Base-by-base conservation (phyloP, 2,888 invertebrate species). In the Villa cingulata region DNA sequence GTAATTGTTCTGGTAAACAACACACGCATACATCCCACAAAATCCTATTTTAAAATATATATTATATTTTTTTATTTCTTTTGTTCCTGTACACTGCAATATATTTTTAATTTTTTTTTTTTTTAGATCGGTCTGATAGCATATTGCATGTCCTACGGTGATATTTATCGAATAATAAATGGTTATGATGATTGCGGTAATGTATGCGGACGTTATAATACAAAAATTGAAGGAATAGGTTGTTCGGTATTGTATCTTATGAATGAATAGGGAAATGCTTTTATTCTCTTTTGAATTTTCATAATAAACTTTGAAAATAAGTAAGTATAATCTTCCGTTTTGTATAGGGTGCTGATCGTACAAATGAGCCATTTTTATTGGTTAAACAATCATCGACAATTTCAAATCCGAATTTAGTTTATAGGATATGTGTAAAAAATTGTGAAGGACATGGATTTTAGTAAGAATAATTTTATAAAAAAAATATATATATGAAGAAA, bases 101-200 rank as follows among this genome's bases (percentile, higher is more conserved):
- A 37, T 16, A n/a, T n/a, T n/a, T n/a, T 3, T 19, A 9, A 5
- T 49, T 17, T 29, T 50, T 32, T 9, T 40, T 54, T 36, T 43
- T 56, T 53, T 54, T 57, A 50, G 71, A 52, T 67, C 47, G 62
- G 55, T 19, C 57, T 68, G 40, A 55, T 73, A 52, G 63, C 59
- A 2, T 71, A 71, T 53, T 72, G 76, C 59, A 53, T 73, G 46
- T 57, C 55, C 37, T 63, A 74, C 53, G 78, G 79, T 1, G 74
- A 80, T 58, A 68, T 77, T 27, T 70, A 70, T 55, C 68, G 80
- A 17, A 65, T 80, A 19, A 62, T 78, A 38, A 72, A 76, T 56
- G 81, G 81, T 10, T 76, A 76, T 56, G 81, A 82, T 57, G 72
- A 75, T 55, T 78, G 77, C 56, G 80, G 75, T 4, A 76, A 79